Evolutionary conservation across 2,113 vertebrate genomes (phyloP), one percentile per base, ranked within the genome.

Genomic region (Cariama cristata): DNA sequence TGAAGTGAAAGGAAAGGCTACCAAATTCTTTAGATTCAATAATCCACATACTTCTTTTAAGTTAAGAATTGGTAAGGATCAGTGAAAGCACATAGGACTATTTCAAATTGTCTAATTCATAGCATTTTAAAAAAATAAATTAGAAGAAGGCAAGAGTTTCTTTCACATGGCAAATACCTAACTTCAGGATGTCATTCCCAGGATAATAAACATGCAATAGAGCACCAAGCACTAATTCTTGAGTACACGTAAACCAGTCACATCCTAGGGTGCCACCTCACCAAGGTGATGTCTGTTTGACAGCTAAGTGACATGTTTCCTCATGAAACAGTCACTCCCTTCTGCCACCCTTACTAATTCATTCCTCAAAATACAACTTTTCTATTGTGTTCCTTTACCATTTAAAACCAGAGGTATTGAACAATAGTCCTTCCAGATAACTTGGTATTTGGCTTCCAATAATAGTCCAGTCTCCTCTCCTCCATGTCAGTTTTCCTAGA

Each of bases 231-330:
- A 76, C 3, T 50, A 49, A 33, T 9, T 82, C 14, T 45, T 83
- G 22, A 80, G 49, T 13, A 19, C 4, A 47, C 11, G 14, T 11
- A 71, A 85, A 86, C 4, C 8, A 26, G 23, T 40, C 8, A 19
- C 1, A 1, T 47, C 9, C 20, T 44, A 5, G 0, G 0, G 20
- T 64, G 15, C 4, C 33, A 45, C 4, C 22, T 58, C 28, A 47
- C 9, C 7, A 44, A 30, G 12, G 4, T 30, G 11, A 73, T n/a
- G 12, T 32, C 13, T 42, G 3, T 73, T 89, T 69, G 18, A 17
- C 6, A 35, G 9, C 14, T 30, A 56, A n/a, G 28, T 52, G 14
- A 33, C 18, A 2, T 16, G 5, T 63, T 71, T 72, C 56, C 18
- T 52, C 23, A 10, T 32, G 5, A 66, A 79, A 56, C 4, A 77